Conservation (phyloP, 1,140 invertebrate species). For the Andrena cerasifolii region DNA sequence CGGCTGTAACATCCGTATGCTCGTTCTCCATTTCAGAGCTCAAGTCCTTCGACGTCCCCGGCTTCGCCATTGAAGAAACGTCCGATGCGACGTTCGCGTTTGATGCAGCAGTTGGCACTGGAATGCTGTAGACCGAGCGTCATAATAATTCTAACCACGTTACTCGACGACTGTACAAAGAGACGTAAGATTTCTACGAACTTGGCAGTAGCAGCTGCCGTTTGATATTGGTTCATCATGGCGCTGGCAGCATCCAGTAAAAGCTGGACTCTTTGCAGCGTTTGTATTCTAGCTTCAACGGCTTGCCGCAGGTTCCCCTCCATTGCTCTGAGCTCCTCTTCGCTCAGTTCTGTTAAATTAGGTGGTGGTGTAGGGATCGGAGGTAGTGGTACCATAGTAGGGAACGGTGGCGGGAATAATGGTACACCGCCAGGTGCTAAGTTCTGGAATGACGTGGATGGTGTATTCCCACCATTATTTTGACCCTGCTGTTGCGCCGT, state of each 20-base stretch:
- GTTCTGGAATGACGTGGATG: slow-evolving; percentile 70
- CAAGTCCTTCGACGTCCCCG: slow-evolving; percentile 24
- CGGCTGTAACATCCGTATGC: slow-evolving; percentile 11
- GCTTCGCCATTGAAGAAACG: slow-evolving; percentile 33
- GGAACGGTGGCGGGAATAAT: slow-evolving; percentile 83
- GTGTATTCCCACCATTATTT: slow-evolving; percentile 68
- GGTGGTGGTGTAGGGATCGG: slow-evolving; percentile 87
- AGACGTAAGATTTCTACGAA: slow-evolving; percentile 59
- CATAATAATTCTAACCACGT: slow-evolving; percentile 13
- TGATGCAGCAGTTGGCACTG: slow-evolving; percentile 60
- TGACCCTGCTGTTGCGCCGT: slow-evolving; percentile 47
- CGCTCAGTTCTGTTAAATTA: slow-evolving; percentile 88
- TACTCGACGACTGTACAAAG: neutral
- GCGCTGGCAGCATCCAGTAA: slow-evolving; percentile 78
- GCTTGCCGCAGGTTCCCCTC: slow-evolving; percentile 94
- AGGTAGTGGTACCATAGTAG: slow-evolving; percentile 87
- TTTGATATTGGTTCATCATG: slow-evolving; percentile 82
- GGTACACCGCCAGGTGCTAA: slow-evolving; percentile 79
- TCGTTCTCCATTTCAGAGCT: slow-evolving; percentile 25
- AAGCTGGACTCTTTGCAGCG: slow-evolving; percentile 78
- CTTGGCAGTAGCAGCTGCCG: slow-evolving; percentile 76
- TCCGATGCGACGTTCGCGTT: slow-evolving; percentile 26
- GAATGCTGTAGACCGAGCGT: slow-evolving; percentile 69
- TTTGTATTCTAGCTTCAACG: slow-evolving; percentile 93
- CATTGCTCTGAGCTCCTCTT: slow-evolving; percentile 93